These are phyloP conservation scores for Emys orbicularis DNA, from an alignment of 2,797 vertebrate genomes.

Conservation along the genomic window DNA sequence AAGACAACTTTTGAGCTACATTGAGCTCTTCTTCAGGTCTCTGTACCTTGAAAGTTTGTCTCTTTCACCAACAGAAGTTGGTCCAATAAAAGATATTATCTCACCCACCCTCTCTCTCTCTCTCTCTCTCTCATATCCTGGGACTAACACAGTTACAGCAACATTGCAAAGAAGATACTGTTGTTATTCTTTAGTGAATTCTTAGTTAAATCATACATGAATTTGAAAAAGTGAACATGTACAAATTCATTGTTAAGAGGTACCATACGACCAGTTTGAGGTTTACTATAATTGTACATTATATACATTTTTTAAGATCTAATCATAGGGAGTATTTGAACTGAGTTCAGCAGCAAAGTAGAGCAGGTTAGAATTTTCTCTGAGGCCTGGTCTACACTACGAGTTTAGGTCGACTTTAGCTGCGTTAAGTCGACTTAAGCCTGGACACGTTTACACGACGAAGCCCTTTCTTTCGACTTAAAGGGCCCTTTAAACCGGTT, in stretches of 20 bases:
- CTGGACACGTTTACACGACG: too few species aligned
- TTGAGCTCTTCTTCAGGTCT: not conserved
- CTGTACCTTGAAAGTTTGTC: not conserved
- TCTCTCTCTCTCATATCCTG: not conserved
- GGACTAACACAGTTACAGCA: not conserved
- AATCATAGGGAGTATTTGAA: not conserved
- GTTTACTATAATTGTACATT: fast-evolving
- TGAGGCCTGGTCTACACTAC: too few species aligned
- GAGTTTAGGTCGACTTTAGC: too few species aligned
- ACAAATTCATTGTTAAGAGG: not conserved
- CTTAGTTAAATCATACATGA: not conserved
- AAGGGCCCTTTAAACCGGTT: too few species aligned
- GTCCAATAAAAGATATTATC: not conserved
- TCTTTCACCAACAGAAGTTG: not conserved
- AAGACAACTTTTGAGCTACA: not conserved
- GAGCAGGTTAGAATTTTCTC: not conserved
- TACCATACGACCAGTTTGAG: not conserved
- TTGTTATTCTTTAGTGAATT: not conserved
- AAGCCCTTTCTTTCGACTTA: too few species aligned
- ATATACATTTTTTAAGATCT: not conserved
- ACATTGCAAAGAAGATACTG: not conserved
- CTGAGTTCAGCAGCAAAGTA: not conserved
- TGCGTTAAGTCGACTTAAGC: too few species aligned
- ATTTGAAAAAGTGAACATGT: not conserved
- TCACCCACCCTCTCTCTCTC: not conserved